Percentiles rank a stretch among this genome's conserved stretches.
phyloP scores from a whole-genome alignment of 2,113 vertebrate species.

The Crotalus horridus region DNA sequence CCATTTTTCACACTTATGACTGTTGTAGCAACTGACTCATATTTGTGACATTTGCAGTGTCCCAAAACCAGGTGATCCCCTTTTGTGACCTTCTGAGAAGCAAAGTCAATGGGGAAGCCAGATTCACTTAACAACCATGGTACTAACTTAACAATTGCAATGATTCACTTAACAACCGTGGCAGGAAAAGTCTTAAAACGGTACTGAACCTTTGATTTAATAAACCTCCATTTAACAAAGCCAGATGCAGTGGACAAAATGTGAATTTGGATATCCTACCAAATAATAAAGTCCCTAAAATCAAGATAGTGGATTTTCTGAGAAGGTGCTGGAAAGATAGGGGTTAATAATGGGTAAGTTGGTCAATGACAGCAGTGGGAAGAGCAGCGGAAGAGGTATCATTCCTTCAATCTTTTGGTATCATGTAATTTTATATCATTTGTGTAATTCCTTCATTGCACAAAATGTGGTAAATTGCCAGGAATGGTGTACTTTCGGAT shows the following conservation, averaged over 20 bases:
- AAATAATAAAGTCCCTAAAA: not conserved
- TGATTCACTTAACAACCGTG: too few species aligned
- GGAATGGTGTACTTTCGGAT: not conserved
- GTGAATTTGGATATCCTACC: not conserved
- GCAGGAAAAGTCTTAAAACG: too few species aligned
- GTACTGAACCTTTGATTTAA: not conserved
- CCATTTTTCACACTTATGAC: too few species aligned
- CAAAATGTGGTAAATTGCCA: not conserved
- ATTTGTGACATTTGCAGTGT: too few species aligned
- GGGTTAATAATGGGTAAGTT: not conserved
- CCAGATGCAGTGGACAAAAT: not conserved
- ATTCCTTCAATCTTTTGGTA: not conserved
- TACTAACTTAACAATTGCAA: too few species aligned
- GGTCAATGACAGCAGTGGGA: not conserved
- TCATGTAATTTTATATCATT: not conserved
- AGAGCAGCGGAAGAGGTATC: not conserved
- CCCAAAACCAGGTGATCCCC: too few species aligned
- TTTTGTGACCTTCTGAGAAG: too few species aligned
- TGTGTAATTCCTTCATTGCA: not conserved
- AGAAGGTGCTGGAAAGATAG: not conserved
- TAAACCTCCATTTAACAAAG: not conserved
- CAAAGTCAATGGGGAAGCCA: too few species aligned
- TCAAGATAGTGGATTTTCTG: not conserved
- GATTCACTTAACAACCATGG: too few species aligned
- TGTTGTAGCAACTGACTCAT: too few species aligned